Evolutionary conservation across 2,888 invertebrate species (phyloP).

Genomic region (Hipparchia semele): DNA sequence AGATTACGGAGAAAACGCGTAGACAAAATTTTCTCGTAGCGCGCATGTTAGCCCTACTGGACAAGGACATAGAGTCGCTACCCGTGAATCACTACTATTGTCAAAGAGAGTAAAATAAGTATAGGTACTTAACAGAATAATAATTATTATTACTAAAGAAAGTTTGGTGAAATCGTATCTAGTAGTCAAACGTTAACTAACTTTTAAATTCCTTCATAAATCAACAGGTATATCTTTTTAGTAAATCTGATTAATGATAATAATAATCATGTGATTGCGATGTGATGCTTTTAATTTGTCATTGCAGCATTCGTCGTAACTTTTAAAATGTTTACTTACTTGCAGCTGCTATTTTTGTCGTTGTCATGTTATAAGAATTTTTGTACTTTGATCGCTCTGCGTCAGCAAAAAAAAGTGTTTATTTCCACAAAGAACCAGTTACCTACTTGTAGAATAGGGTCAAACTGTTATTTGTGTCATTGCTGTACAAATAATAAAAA

Average conservation of each 20-base stretch:
- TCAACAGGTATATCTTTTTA: background rate
- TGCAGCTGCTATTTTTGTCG: conserved; percentile 15
- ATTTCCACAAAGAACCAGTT: conserved; percentile 5
- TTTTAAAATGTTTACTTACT: conserved; percentile 3
- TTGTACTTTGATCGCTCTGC: conserved; percentile 29
- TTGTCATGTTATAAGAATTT: background rate
- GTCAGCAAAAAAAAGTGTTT: conserved; percentile 11
- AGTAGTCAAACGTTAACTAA: background rate
- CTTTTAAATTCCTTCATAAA: background rate
- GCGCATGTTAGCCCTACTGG: no score
- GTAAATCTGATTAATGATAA: conserved; percentile 4
- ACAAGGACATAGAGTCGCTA: no score
- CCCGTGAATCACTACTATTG: no score
- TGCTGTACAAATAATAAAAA: background rate
- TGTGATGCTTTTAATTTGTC: background rate
- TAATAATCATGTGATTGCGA: background rate
- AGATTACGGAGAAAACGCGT: no score
- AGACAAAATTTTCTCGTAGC: no score
- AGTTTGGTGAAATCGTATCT: no score
- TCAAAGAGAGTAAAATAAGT: no score
- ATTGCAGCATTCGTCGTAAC: background rate
- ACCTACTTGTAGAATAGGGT: background rate
- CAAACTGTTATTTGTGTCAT: background rate
- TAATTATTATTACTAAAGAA: no score
- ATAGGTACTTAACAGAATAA: no score